phyloP scores from a whole-genome alignment of 2,113 vertebrate genomes.

The Dendrocopos noguchii region DNA sequence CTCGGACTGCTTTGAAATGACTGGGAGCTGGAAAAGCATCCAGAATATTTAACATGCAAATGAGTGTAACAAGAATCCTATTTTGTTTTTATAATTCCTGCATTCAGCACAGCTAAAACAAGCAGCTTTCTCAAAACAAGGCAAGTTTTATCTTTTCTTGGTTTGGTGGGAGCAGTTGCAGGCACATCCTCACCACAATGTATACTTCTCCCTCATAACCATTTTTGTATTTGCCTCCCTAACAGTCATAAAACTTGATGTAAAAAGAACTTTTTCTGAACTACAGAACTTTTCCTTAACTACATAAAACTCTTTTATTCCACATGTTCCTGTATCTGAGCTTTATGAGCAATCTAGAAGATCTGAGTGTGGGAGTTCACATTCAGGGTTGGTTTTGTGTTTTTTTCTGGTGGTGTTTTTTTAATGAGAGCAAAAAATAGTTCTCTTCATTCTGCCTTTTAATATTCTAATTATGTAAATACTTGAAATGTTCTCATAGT shows the following conservation, averaged over 20 bases:
- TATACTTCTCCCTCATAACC: background rate
- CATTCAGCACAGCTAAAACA: conserved; percentile 17
- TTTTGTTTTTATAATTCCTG: conserved; percentile 63
- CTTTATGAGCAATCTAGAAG: background rate
- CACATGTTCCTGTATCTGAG: background rate
- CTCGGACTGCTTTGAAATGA: conserved; percentile 54
- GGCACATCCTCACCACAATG: background rate
- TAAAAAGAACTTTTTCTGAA: background rate
- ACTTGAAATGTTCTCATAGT: background rate
- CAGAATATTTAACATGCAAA: conserved; percentile 62
- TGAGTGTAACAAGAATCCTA: conserved; percentile 25
- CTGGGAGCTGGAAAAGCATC: conserved; percentile 54
- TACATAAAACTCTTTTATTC: background rate
- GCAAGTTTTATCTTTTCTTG: background rate
- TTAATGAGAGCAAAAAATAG: background rate
- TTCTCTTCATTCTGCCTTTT: background rate
- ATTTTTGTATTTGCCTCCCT: background rate
- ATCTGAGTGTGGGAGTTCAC: background rate
- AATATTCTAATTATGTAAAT: conserved; percentile 26
- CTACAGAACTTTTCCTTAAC: background rate
- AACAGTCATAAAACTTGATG: background rate
- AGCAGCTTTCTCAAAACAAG: conserved; percentile 29
- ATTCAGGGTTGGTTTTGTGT: background rate
- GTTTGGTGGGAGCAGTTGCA: background rate
- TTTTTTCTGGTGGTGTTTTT: background rate